A percentile compares a stretch with the other conserved stretches of the same genome.
phyloP scores from a whole-genome alignment of 2,113 vertebrate genomes.

The Euleptes europaea region DNA sequence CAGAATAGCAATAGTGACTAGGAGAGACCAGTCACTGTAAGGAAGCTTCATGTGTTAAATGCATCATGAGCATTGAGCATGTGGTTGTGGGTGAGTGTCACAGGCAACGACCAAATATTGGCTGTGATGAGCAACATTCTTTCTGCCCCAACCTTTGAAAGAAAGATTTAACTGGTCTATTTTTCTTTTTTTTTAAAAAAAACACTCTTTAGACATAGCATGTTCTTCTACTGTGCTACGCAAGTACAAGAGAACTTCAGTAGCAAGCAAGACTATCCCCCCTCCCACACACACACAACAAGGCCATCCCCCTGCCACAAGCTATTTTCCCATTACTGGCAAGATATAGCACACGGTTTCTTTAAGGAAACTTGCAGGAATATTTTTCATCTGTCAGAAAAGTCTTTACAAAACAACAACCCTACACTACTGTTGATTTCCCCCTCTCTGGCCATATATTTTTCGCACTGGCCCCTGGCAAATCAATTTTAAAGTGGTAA shows the following conservation, averaged over 20 bases:
- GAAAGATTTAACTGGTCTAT: too few species aligned
- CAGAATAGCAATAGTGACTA: too few species aligned
- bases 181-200: too few species aligned
- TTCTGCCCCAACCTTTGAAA: too few species aligned
- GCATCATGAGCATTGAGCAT: too few species aligned
- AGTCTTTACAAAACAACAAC: neutral
- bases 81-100: too few species aligned
- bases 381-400: neutral
- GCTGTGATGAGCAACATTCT: too few species aligned
- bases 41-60: too few species aligned
- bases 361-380: neutral
- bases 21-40: too few species aligned
- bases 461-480: slow-evolving; percentile 9
- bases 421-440: neutral
- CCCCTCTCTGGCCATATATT: fast-evolving
- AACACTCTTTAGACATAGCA: too few species aligned
- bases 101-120: too few species aligned
- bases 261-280: neutral
- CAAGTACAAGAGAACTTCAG: neutral
- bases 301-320: neutral
- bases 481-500: slow-evolving; percentile 56
- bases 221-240: neutral
- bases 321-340: neutral
- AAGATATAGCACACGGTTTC: neutral
- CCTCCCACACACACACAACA: neutral